Evolutionary conservation across 2,888 invertebrate species (phyloP).

Genomic region (Hemicrepidius hirtus): DNA sequence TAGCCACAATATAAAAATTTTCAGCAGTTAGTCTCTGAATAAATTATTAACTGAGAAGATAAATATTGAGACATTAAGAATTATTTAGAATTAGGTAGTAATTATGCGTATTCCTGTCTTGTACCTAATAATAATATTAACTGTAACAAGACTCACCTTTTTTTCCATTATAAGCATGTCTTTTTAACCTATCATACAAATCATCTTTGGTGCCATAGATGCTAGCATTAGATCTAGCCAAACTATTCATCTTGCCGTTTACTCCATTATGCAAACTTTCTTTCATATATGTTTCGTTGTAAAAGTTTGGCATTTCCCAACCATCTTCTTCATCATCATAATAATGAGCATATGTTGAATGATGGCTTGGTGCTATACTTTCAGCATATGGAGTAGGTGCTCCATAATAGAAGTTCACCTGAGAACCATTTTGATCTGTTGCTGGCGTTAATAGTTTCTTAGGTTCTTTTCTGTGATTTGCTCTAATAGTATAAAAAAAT

Average conservation of each 20-base stretch:
- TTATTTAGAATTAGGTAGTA: too few species aligned
- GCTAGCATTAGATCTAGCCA: constrained; percentile 94
- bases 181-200: constrained; percentile 94
- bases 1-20: too few species aligned
- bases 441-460: constrained; percentile 93
- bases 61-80: too few species aligned
- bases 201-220: constrained; percentile 97
- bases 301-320: constrained; percentile 98
- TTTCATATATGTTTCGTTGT: constrained; percentile 97
- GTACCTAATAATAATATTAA: too few species aligned
- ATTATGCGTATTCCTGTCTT: too few species aligned
- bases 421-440: constrained; percentile 93
- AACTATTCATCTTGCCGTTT: constrained; percentile 91
- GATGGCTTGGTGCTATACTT: constrained; percentile 95
- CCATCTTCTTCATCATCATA: constrained; percentile 97
- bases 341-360: constrained; percentile 96
- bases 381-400: constrained; percentile 96
- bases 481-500: constrained; percentile 77
- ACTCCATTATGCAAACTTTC: constrained; percentile 91
- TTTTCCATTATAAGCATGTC: constrained; percentile 95
- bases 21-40: too few species aligned
- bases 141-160: constrained; percentile 93
- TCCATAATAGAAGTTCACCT: constrained; percentile 97
- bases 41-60: too few species aligned
- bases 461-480: constrained; percentile 91